phyloP scores from a whole-genome alignment of 2,113 vertebrate species.

The Cynoglossus semilaevis region DNA sequence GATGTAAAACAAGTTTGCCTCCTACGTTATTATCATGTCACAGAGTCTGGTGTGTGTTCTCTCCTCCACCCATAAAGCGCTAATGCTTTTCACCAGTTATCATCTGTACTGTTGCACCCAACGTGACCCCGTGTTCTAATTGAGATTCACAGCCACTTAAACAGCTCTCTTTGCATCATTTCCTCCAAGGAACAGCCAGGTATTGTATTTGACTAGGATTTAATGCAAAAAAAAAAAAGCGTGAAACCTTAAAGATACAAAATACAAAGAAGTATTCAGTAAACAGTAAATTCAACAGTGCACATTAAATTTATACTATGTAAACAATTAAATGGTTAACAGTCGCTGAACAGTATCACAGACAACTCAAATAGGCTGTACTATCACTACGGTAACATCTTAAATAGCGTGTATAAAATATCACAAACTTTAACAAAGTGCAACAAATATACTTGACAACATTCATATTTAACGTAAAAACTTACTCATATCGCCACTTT shows the following conservation, averaged over 20 bases:
- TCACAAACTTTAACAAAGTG: no score
- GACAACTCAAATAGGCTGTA: no score
- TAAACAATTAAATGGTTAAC: no score
- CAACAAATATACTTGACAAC: no score
- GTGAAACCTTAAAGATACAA: not conserved
- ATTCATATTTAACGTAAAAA: no score
- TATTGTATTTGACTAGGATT: not conserved
- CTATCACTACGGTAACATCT: no score
- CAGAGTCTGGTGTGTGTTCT: slow-evolving; percentile 36
- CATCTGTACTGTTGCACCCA: not conserved
- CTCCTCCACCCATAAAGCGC: not conserved
- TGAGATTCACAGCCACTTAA: not conserved
- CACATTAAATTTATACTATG: no score
- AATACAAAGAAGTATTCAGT: not conserved
- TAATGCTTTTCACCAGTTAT: no score
- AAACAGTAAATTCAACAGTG: not conserved
- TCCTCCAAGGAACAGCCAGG: not conserved
- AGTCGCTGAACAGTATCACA: no score
- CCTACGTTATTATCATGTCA: slow-evolving; percentile 67
- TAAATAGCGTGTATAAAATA: no score
- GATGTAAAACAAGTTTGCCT: slow-evolving; percentile 75
- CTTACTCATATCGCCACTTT: no score
- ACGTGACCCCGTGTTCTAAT: not conserved
- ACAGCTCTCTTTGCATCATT: not conserved
- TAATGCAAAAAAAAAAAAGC: not conserved